phyloP scores from a whole-genome alignment of 2,113 vertebrate genomes.

The Suricata suricatta region DNA sequence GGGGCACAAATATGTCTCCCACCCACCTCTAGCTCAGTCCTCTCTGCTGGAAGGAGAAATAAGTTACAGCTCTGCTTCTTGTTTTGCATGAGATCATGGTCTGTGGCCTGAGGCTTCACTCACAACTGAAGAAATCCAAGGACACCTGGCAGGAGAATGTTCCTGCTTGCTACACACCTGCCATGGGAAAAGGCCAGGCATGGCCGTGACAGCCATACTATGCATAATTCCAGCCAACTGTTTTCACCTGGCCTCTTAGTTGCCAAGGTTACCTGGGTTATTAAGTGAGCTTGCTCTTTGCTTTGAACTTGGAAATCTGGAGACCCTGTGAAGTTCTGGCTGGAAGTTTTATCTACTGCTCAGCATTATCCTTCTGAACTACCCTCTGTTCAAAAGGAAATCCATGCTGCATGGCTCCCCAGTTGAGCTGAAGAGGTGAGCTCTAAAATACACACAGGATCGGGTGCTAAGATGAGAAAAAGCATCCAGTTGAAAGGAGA shows the following conservation, averaged over 20 bases:
- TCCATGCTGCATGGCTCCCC: background rate
- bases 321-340: slow-evolving; percentile 11
- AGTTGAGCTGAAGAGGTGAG: background rate
- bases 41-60: background rate
- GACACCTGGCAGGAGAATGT: background rate
- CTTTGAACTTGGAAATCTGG: background rate
- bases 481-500: background rate
- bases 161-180: background rate
- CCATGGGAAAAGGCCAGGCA: background rate
- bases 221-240: background rate
- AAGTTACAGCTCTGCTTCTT: background rate
- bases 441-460: background rate
- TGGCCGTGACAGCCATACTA: background rate
- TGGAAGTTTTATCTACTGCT: background rate
- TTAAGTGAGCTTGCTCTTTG: slow-evolving; percentile 32
- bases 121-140: background rate
- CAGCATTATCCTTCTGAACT: background rate
- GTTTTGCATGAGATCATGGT: background rate
- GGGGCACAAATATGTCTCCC: background rate
- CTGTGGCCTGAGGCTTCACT: background rate
- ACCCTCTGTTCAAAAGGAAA: background rate
- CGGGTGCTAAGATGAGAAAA: background rate
- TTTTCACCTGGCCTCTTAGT: background rate
- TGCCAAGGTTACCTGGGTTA: slow-evolving; percentile 4
- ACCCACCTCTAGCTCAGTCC: background rate